These are phyloP conservation scores for Collichthys lucidus DNA, from an alignment of 2,113 vertebrate species.

Conservation along the genomic window DNA sequence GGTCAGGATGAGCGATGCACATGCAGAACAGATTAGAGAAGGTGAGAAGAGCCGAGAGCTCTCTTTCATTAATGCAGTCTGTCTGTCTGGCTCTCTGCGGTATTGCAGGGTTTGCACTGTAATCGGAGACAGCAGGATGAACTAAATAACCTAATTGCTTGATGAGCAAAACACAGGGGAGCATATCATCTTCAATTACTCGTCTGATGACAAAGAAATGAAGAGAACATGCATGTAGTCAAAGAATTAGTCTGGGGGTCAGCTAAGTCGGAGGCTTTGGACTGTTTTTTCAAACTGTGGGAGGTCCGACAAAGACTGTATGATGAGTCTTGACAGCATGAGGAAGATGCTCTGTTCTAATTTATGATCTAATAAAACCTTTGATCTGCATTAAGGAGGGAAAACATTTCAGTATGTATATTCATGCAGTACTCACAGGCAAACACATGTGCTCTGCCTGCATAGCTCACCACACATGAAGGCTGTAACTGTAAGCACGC, in stretches of 20 bases:
- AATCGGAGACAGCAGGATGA: slow-evolving; percentile 65
- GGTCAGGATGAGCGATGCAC: slow-evolving; percentile 33
- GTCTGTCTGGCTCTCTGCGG: slow-evolving; percentile 30
- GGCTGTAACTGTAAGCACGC: slow-evolving; percentile 8
- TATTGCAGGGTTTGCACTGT: slow-evolving; percentile 15
- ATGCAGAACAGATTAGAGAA: slow-evolving; percentile 57
- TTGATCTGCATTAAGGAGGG: slow-evolving; percentile 30
- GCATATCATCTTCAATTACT: slow-evolving; percentile 51
- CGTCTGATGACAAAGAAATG: slow-evolving; percentile 15
- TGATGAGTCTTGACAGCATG: slow-evolving; percentile 29
- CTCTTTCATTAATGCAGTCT: slow-evolving; percentile 49
- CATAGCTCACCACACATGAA: slow-evolving; percentile 35
- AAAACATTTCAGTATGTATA: slow-evolving; percentile 37
- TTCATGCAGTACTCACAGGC: slow-evolving; percentile 25
- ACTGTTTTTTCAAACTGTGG: slow-evolving; percentile 39
- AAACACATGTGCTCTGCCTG: slow-evolving; percentile 48
- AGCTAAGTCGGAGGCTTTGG: slow-evolving; percentile 6
- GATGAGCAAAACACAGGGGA: slow-evolving; percentile 67
- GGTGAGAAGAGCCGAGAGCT: slow-evolving; percentile 57
- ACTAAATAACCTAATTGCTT: slow-evolving; percentile 62
- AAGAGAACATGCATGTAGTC: slow-evolving; percentile 35
- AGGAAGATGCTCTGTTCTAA: slow-evolving; percentile 45
- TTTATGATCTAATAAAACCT: slow-evolving; percentile 39
- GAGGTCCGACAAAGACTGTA: slow-evolving; percentile 35
- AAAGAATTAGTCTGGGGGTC: slow-evolving; percentile 34